Evolutionary conservation across 1,140 invertebrate species (phyloP), one percentile per base, ranked within the genome.

Genomic region (Apolygus lucorum): DNA sequence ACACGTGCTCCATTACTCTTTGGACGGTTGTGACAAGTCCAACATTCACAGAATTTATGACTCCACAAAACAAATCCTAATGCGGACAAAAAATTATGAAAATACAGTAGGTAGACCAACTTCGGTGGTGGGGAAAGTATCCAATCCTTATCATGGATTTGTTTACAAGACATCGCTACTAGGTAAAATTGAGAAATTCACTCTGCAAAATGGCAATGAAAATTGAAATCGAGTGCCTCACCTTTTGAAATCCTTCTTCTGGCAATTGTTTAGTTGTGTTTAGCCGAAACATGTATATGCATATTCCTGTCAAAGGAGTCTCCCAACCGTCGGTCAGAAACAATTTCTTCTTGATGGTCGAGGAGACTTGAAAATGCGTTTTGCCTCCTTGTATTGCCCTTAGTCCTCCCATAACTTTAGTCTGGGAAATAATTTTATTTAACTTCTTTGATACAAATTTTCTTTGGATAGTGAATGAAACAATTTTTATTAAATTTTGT

Each of bases 171-270:
- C n/a, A n/a, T n/a, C n/a, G n/a, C n/a, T n/a, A n/a, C n/a, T n/a
- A n/a, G n/a, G n/a, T n/a, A n/a, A n/a, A n/a, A n/a, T n/a, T n/a
- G n/a, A n/a, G n/a, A n/a, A n/a, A n/a, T n/a, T n/a, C n/a, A n/a
- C n/a, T n/a, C n/a, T n/a, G n/a, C n/a, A n/a, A n/a, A n/a, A n/a
- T n/a, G n/a, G n/a, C n/a, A n/a, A n/a, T n/a, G n/a, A 42, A 42
- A 17, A 42, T 42, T 4, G 34, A 42, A 42, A 8, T 42, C 17
- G 34, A 42, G 17, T 59, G 22, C 8, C 54, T 59, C 54, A 86
- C 88, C 82, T 95, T 94, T 74, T 93, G 90, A 73, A 96, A 95
- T 21, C 92, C 93, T 81, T 93, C 90, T 78, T 95, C 93, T 0
- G 92, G 92, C 69, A 96, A 79, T 75, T 90, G 90, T 73, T 92